These are phyloP conservation scores for Pinna nobilis DNA, from an alignment of 1,140 invertebrate species.

Conservation along the genomic window DNA sequence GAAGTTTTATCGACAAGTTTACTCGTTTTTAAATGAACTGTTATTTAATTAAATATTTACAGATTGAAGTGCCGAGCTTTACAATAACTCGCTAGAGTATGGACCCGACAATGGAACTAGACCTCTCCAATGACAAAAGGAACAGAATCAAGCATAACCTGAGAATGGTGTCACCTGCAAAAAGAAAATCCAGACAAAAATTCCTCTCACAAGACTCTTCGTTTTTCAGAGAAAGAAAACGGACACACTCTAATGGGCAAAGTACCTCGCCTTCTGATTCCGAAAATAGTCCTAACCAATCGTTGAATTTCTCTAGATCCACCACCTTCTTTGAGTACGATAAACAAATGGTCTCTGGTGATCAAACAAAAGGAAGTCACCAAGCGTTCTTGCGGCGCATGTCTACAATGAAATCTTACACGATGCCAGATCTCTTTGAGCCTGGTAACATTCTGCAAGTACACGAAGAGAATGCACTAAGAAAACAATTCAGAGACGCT, in stretches of 20 bases:
- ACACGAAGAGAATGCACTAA: constrained; percentile 26
- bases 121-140: constrained; percentile 4
- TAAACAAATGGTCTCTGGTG: not conserved
- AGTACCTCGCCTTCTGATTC: not conserved
- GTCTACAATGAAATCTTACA: constrained; percentile 10
- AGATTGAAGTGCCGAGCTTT: too few species aligned
- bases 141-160: constrained; percentile 20
- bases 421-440: constrained; percentile 35
- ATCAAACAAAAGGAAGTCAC: not conserved
- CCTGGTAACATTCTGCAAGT: constrained; percentile 14
- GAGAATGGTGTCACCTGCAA: constrained; percentile 21
- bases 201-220: not conserved
- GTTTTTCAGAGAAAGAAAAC: not conserved
- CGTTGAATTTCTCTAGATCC: not conserved
- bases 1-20: not conserved
- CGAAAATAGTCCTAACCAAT: not conserved
- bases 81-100: too few species aligned
- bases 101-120: not conserved
- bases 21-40: not conserved
- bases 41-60: too few species aligned
- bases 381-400: constrained; percentile 11
- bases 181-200: not conserved
- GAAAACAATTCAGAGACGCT: constrained; percentile 16
- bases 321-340: not conserved
- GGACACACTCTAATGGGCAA: not conserved